Evolutionary conservation across 2,113 vertebrate genomes (phyloP).

Genomic region (Donacobius atricapilla): DNA sequence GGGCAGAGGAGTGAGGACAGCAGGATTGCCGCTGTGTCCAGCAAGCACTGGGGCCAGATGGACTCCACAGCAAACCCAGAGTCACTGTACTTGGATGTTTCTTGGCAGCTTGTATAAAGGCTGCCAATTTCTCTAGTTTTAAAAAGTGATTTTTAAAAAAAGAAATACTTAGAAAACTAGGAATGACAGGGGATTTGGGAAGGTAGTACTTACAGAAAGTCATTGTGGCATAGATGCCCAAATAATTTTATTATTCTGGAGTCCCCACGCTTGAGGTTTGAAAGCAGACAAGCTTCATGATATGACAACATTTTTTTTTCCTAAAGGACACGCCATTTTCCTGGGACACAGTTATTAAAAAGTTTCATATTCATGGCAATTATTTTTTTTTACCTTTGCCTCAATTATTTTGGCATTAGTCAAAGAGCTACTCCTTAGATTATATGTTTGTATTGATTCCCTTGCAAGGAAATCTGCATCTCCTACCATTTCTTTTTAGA

Average conservation of each 20-base stretch:
- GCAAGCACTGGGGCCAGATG: accelerated
- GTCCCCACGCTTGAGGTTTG: neutral
- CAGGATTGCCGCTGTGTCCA: neutral
- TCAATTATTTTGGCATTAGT: neutral
- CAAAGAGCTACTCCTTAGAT: neutral
- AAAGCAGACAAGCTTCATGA: neutral
- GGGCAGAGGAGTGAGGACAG: neutral
- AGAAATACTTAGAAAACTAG: neutral
- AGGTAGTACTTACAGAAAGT: neutral
- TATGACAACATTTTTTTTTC: neutral
- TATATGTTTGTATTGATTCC: neutral
- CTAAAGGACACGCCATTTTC: neutral
- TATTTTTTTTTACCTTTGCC: neutral
- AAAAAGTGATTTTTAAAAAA: neutral
- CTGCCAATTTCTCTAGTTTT: neutral
- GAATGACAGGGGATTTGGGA: neutral
- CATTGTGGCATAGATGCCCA: neutral
- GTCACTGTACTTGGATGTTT: neutral
- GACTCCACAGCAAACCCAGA: neutral
- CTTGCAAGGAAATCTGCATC: neutral
- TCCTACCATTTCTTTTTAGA: neutral
- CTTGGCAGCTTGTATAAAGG: neutral
- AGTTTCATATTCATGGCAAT: neutral
- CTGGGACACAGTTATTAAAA: neutral
- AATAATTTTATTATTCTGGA: neutral